Evolutionary conservation across 2,888 invertebrate genomes (phyloP), one percentile per base, ranked within the genome.

Genomic region (Coenonympha arcania): DNA sequence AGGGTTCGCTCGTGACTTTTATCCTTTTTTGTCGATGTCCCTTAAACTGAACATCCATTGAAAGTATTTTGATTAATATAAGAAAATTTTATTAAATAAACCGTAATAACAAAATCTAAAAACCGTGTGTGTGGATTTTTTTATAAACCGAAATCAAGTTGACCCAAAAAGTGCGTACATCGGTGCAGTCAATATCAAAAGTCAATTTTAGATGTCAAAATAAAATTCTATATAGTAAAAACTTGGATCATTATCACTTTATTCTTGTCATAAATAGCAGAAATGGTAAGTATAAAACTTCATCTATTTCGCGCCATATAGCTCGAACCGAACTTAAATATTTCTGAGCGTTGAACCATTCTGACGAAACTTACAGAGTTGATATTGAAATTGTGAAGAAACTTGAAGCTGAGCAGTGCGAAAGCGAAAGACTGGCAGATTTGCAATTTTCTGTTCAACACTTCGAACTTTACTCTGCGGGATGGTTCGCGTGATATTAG

Each of bases 1-100:
- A 60, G 59, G 54, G 58, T 42, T 22, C 36, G 48, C 49, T 56
- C 51, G 44, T 40, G 26, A 22, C 26, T 15, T 36, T 41, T 51
- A 54, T 54, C 51, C 42, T 45, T 51, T 51, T 54, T 41, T 40
- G 11, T n/a, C n/a, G 22, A 37, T 11, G 19, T 11, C 20, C n/a
- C 19, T 6, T 13, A 13, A 37, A 11, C 33, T 39, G 4, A 8
- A 20, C 20, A 11, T 19, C 19, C 34, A 2, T n/a, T 5, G 20
- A 37, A 8, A 9, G 11, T 37, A 19, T 9, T 15, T 15, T 15
- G 1, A 37, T 19, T 11, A 11, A 24, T 37, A 37, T 39, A 5
- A 24, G 1, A 24, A 39, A 15, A 15, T 9, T 22, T 3, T n/a
- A 30, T 13, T 3, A 5, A 13, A 30, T 13, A 13, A 13, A 4